A percentile compares a stretch with the other conserved stretches of the same genome.
Evolutionary conservation across 2,888 invertebrate genomes (phyloP).

Genomic region (Thera britannica): DNA sequence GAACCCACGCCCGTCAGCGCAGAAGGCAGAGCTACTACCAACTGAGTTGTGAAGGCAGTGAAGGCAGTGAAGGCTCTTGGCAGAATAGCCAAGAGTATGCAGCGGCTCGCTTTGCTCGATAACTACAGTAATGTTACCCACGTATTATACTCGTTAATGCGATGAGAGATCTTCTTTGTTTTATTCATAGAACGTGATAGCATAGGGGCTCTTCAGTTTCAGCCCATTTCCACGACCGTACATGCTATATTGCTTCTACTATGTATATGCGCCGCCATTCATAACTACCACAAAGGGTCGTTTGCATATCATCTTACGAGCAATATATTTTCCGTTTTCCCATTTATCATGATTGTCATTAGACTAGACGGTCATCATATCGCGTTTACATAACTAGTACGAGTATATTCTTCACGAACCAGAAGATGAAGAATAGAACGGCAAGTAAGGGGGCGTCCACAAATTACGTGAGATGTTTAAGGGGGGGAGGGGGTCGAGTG

Average conservation of each 20-base stretch:
- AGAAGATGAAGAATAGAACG: neutral
- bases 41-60: no score
- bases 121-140: neutral
- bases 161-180: neutral
- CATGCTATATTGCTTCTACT: neutral
- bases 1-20: no score
- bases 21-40: no score
- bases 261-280: constrained; percentile 15
- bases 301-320: constrained; percentile 15
- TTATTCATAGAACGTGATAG: neutral
- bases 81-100: no score
- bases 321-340: constrained; percentile 11
- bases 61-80: no score
- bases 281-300: constrained; percentile 23
- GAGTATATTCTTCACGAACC: neutral
- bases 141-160: neutral
- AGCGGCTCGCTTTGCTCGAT: neutral
- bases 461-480: no score
- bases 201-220: neutral
- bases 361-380: neutral
- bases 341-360: constrained; percentile 17
- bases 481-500: no score
- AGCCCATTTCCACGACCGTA: neutral
- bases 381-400: neutral
- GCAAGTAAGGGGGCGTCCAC: no score